Evolutionary conservation across 2,888 invertebrate species (phyloP).

Genomic region (Oligia fasciuncula): DNA sequence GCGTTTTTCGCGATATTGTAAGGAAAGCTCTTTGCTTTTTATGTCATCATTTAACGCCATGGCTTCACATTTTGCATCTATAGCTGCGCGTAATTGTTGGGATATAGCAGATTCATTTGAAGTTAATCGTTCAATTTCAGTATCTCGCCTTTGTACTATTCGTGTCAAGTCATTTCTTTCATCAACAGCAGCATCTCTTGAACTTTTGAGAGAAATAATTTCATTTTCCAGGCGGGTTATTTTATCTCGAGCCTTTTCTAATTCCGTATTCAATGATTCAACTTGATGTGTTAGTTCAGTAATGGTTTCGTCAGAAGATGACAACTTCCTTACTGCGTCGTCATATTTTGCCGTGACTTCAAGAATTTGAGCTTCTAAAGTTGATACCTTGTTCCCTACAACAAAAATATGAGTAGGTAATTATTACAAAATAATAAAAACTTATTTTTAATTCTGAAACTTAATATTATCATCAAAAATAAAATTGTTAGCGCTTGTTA

Average conservation of each 20-base stretch:
- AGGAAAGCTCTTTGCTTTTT: slow-evolving; percentile 93
- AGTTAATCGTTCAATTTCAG: slow-evolving; percentile 93
- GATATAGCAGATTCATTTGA: slow-evolving; percentile 92
- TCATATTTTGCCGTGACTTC: slow-evolving; percentile 91
- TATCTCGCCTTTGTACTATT: slow-evolving; percentile 92
- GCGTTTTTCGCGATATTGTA: slow-evolving; percentile 95
- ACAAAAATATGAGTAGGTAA: slow-evolving; percentile 29
- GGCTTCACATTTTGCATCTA: slow-evolving; percentile 95
- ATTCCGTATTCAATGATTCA: slow-evolving; percentile 91
- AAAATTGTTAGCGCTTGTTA: no score
- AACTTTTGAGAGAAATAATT: slow-evolving; percentile 91
- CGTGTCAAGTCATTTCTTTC: slow-evolving; percentile 93
- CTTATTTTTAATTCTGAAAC: neutral
- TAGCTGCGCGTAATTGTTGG: slow-evolving; percentile 93
- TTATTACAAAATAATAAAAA: neutral
- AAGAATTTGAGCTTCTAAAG: slow-evolving; percentile 88
- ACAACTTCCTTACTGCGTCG: slow-evolving; percentile 91
- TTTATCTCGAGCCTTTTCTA: slow-evolving; percentile 91
- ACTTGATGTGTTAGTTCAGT: slow-evolving; percentile 92
- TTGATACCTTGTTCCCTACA: slow-evolving; percentile 90
- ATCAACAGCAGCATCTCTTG: slow-evolving; percentile 92
- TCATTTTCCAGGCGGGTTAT: slow-evolving; percentile 92
- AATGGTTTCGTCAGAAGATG: slow-evolving; percentile 91
- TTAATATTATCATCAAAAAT: neutral
- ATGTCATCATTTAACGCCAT: slow-evolving; percentile 94